These are phyloP conservation scores for Patella depressa DNA, from an alignment of 2,888 invertebrate genomes.

Conservation along the genomic window DNA sequence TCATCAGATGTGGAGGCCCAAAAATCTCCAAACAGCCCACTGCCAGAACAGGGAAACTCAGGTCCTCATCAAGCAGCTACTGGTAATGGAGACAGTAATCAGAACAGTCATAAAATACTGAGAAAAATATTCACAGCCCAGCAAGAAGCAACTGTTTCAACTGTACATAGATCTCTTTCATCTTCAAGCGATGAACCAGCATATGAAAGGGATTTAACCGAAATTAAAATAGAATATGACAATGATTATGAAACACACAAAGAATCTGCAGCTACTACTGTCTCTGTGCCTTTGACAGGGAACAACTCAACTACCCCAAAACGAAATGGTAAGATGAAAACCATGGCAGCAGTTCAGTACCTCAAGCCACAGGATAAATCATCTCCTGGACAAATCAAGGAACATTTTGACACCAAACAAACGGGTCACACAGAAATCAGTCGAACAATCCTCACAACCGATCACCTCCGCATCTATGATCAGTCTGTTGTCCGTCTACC, in stretches of 20 bases:
- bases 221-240: not conserved
- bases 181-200: not conserved
- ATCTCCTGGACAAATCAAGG: slow-evolving; percentile 7
- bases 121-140: not conserved
- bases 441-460: slow-evolving; percentile 7
- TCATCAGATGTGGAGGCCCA: not conserved
- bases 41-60: slow-evolving; percentile 2
- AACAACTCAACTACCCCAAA: slow-evolving; percentile 10
- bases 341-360: slow-evolving; percentile 9
- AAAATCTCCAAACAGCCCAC: not conserved
- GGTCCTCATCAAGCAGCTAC: slow-evolving; percentile 7
- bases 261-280: slow-evolving; percentile 4
- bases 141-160: not conserved
- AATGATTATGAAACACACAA: not conserved
- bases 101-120: slow-evolving; percentile 7
- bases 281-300: slow-evolving; percentile 10
- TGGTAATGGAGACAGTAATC: slow-evolving; percentile 9
- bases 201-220: not conserved
- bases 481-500: slow-evolving; percentile 25
- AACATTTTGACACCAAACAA: slow-evolving; percentile 9
- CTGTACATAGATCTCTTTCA: not conserved
- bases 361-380: slow-evolving; percentile 6
- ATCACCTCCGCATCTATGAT: slow-evolving; percentile 15
- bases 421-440: slow-evolving; percentile 10
- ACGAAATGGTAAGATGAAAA: slow-evolving; percentile 8